phyloP scores from a whole-genome alignment of 1,140 invertebrate genomes.

The Caenorhabditis briggsae region DNA sequence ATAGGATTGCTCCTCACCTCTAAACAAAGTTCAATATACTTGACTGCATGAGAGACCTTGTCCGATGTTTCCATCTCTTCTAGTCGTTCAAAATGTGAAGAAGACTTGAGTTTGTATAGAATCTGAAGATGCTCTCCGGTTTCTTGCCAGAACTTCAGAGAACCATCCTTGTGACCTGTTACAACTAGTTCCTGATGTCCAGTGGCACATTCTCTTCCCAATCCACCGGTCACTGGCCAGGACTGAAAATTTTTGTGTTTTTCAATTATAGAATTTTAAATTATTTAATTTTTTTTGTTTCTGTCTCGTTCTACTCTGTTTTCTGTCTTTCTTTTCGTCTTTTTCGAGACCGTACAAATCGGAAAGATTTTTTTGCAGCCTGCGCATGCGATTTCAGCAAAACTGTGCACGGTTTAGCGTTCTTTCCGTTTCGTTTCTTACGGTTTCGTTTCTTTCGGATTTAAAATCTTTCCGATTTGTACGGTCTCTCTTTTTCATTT shows the following conservation, averaged over 20 bases:
- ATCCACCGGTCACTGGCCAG: constrained; percentile 75
- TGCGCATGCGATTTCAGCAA: no score
- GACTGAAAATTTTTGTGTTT: no score
- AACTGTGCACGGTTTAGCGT: no score
- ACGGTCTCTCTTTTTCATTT: neutral
- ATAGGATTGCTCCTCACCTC: constrained; percentile 80
- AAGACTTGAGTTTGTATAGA: constrained; percentile 96
- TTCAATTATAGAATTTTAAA: neutral
- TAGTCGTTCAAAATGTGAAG: constrained; percentile 88
- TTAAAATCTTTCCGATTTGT: no score
- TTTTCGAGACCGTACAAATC: no score
- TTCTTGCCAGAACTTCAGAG: constrained; percentile 77
- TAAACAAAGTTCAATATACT: constrained; percentile 90
- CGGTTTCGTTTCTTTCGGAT: no score
- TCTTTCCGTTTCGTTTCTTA: no score
- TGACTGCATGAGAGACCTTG: constrained; percentile 92
- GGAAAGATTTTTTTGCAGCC: no score
- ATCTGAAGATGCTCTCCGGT: constrained; percentile 84
- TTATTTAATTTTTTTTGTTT: neutral
- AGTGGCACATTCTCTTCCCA: constrained; percentile 76
- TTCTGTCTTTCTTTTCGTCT: neutral
- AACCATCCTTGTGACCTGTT: constrained; percentile 78
- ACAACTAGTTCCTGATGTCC: constrained; percentile 76
- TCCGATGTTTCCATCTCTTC: constrained; percentile 81
- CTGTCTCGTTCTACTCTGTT: neutral